Conservation (phyloP, 2,797 vertebrate species). For the Enteromius unitaeniatus region DNA sequence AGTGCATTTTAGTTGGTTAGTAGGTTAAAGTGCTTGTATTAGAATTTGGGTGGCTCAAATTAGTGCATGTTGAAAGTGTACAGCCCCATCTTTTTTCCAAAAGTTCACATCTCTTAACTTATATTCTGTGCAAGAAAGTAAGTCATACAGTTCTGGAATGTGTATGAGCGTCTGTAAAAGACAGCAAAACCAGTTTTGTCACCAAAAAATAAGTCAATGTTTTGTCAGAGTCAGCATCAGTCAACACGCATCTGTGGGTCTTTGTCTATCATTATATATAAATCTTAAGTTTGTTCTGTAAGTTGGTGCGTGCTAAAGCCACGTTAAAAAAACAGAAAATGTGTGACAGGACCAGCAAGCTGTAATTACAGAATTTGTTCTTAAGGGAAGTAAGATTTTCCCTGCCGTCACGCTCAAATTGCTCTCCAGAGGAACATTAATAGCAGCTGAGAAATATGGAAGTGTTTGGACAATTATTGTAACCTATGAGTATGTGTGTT, state of each 20-base stretch:
- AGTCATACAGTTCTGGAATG: neutral
- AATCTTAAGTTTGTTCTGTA: neutral
- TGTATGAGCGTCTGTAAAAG: neutral
- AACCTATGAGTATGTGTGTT: slow-evolving; percentile 16
- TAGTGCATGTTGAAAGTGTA: neutral
- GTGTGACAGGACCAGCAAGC: neutral
- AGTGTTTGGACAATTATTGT: slow-evolving; percentile 46
- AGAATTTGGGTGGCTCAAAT: neutral
- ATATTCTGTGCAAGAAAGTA: neutral
- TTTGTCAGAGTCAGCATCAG: neutral
- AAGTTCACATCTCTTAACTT: neutral
- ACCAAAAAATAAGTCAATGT: neutral
- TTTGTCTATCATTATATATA: neutral
- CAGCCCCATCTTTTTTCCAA: neutral
- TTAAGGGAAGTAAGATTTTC: slow-evolving; percentile 53
- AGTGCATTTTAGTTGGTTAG: neutral
- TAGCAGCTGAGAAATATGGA: slow-evolving; percentile 14
- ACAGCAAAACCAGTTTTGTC: neutral
- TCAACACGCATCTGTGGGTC: neutral
- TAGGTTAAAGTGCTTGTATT: neutral
- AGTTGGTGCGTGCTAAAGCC: neutral
- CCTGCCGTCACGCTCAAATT: slow-evolving; percentile 43
- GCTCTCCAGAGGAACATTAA: slow-evolving; percentile 43
- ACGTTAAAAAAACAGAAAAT: neutral
- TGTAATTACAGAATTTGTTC: slow-evolving; percentile 52